Conservation (phyloP, 2,113 vertebrate genomes). For the Cricetomys ansorgei region DNA sequence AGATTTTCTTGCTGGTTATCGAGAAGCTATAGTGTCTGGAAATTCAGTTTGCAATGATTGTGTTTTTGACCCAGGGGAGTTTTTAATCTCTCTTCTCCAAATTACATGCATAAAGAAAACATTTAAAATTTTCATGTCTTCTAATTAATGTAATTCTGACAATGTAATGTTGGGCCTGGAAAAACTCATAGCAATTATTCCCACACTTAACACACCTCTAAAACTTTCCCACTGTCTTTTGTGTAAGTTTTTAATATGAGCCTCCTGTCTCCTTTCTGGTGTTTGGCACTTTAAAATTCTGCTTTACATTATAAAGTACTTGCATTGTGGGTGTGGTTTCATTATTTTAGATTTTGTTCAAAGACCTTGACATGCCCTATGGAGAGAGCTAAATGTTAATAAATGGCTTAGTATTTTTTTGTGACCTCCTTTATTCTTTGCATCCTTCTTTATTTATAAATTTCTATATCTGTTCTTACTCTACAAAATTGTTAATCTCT, state of each 20-base stretch:
- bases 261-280: background rate
- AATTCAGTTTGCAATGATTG: conserved; percentile 8
- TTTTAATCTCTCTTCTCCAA: conserved; percentile 27
- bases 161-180: background rate
- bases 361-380: conserved; percentile 30
- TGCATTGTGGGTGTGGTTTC: background rate
- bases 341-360: conserved; percentile 61
- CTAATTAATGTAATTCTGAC: conserved; percentile 61
- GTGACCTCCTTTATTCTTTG: conserved; percentile 62
- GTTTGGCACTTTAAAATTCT: background rate
- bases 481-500: conserved; percentile 35
- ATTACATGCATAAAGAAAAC: conserved; percentile 35
- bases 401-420: conserved; percentile 55
- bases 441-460: conserved; percentile 74
- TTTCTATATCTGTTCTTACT: conserved; percentile 54
- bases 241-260: background rate
- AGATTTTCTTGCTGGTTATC: background rate
- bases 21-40: background rate
- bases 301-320: background rate
- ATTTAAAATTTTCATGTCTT: conserved; percentile 51
- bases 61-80: background rate
- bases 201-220: background rate
- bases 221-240: background rate
- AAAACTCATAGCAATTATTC: conserved; percentile 9
- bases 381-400: conserved; percentile 17